These are phyloP conservation scores for Cotesia glomerata DNA, from an alignment of 1,140 invertebrate genomes.

Conservation along the genomic window DNA sequence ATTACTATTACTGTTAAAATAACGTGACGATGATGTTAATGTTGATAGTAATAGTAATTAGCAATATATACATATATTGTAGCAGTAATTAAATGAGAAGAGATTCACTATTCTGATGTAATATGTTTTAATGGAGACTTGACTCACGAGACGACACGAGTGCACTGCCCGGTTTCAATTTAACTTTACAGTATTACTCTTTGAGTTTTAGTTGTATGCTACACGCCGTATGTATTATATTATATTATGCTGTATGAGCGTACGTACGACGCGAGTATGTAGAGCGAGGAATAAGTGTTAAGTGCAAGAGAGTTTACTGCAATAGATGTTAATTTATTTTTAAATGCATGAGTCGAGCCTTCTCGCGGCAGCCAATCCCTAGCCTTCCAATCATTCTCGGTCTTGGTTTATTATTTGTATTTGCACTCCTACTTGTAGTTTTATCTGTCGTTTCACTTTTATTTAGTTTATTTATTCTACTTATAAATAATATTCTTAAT, in stretches of 20 bases:
- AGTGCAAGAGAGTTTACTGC: no score
- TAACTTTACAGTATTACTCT: constrained; percentile 24
- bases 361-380: constrained; percentile 38
- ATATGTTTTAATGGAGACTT: neutral
- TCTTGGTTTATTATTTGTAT: neutral
- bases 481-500: no score
- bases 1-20: no score
- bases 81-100: no score
- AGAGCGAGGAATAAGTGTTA: neutral
- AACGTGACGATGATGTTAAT: no score
- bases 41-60: no score
- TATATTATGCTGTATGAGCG: neutral
- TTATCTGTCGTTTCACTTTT: no score
- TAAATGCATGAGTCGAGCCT: constrained; percentile 44
- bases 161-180: constrained; percentile 47
- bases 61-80: no score
- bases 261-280: neutral
- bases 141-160: constrained; percentile 26
- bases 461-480: no score
- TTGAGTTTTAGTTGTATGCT: no score
- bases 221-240: neutral
- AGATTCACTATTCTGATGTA: no score
- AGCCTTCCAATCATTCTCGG: neutral
- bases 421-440: no score
- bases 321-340: constrained; percentile 44